Conservation (phyloP, 1,140 invertebrate genomes). For the Calliopsis andreniformis region DNA sequence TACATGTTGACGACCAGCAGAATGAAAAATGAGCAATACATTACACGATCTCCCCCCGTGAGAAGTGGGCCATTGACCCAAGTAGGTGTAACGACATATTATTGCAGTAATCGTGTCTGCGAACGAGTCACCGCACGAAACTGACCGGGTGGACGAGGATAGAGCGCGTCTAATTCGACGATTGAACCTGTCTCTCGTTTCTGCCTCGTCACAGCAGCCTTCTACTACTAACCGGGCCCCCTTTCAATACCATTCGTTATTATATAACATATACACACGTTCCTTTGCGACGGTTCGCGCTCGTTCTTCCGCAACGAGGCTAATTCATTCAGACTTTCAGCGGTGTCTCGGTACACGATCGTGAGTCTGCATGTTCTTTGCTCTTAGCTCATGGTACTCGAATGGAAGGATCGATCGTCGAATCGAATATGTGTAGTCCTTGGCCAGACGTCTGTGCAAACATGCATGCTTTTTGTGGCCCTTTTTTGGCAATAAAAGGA, state of each 20-base stretch:
- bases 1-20: constrained; percentile 27
- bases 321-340: background rate
- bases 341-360: background rate
- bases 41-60: constrained; percentile 25
- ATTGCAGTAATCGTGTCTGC: constrained; percentile 49
- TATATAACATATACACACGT: constrained; percentile 24
- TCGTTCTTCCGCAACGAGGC: constrained; percentile 28
- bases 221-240: constrained; percentile 17
- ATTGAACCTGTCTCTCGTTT: constrained; percentile 44
- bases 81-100: constrained; percentile 54
- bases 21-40: constrained; percentile 53
- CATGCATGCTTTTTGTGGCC: no score
- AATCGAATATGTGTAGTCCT: background rate
- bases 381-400: background rate
- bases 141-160: constrained; percentile 26
- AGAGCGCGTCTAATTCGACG: constrained; percentile 51
- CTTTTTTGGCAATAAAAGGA: no score
- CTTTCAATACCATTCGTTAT: constrained; percentile 36
- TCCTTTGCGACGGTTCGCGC: constrained; percentile 17
- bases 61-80: constrained; percentile 67
- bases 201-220: constrained; percentile 27
- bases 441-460: background rate
- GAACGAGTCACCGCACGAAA: constrained; percentile 37
- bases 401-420: background rate
- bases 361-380: background rate